Conservation (phyloP, 2,888 invertebrate genomes). For the Nasonovia ribisnigri region DNA sequence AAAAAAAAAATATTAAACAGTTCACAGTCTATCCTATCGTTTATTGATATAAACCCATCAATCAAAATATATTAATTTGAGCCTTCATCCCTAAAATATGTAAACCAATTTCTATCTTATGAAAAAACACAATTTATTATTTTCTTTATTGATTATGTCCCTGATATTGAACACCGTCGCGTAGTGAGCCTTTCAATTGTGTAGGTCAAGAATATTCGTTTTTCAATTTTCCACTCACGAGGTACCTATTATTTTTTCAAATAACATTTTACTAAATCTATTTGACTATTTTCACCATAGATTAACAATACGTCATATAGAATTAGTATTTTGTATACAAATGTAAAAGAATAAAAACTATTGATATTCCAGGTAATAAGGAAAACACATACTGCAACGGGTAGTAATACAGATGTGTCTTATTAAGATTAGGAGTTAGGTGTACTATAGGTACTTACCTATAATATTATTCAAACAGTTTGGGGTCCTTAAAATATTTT, state of each 20-base stretch:
- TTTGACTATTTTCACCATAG: background rate
- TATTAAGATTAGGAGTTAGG: background rate
- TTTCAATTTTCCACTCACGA: background rate
- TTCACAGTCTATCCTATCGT: background rate
- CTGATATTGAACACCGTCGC: background rate
- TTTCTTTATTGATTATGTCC: background rate
- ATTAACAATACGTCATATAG: background rate
- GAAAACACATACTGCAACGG: background rate
- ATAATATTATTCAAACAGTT: background rate
- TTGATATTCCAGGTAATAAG: background rate
- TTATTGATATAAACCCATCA: slow-evolving; percentile 2
- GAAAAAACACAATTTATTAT: slow-evolving; percentile 1
- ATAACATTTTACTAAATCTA: background rate
- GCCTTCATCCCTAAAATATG: background rate
- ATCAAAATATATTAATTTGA: background rate
- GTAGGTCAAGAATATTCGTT: background rate
- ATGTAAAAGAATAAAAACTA: background rate
- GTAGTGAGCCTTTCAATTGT: background rate
- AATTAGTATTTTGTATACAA: background rate
- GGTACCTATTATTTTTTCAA: background rate
- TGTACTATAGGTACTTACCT: too few species aligned
- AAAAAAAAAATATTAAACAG: background rate
- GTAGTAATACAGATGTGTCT: background rate
- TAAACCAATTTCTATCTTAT: background rate
- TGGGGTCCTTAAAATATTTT: background rate